These are phyloP conservation scores for Cerastis leucographa DNA, from an alignment of 2,888 invertebrate species.

Conservation along the genomic window DNA sequence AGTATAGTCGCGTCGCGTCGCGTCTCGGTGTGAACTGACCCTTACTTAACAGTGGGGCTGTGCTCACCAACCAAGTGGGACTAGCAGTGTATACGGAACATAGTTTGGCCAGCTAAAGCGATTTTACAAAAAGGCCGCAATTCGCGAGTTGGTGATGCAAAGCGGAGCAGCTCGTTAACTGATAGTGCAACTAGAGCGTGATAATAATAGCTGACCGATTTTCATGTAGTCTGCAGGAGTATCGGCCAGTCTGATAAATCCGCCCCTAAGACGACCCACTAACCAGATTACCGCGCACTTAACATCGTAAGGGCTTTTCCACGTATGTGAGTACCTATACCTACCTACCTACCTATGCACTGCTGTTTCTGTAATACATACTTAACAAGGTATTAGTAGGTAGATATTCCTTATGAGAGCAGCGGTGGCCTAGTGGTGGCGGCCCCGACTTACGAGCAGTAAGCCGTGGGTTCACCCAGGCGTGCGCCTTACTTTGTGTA, in stretches of 20 bases:
- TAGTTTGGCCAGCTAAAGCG: background rate
- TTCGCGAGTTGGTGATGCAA: background rate
- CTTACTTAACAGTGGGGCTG: background rate
- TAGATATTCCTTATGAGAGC: background rate
- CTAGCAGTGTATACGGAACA: background rate
- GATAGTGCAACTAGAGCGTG: constrained; percentile 21
- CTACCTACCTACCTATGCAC: too few relatives aligned
- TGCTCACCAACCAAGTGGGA: too few relatives aligned
- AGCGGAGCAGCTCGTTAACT: constrained; percentile 5
- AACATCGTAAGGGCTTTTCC: background rate
- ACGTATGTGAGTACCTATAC: background rate
- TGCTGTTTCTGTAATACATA: background rate
- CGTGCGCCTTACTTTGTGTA: too few relatives aligned
- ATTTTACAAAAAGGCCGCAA: background rate
- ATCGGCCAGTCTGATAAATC: constrained; percentile 6
- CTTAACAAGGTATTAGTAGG: too few relatives aligned
- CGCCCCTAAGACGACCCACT: too few relatives aligned
- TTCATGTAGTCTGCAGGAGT: background rate
- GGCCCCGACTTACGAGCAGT: too few relatives aligned
- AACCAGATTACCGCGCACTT: constrained; percentile 1
- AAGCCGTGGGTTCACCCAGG: too few relatives aligned
- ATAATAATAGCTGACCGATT: constrained; percentile 8
- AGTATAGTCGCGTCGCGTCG: too few relatives aligned
- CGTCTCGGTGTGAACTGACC: too few relatives aligned
- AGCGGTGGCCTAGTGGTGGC: too few relatives aligned